Conservation (phyloP, 2,888 invertebrate genomes). For the Coenonympha glycerion region DNA sequence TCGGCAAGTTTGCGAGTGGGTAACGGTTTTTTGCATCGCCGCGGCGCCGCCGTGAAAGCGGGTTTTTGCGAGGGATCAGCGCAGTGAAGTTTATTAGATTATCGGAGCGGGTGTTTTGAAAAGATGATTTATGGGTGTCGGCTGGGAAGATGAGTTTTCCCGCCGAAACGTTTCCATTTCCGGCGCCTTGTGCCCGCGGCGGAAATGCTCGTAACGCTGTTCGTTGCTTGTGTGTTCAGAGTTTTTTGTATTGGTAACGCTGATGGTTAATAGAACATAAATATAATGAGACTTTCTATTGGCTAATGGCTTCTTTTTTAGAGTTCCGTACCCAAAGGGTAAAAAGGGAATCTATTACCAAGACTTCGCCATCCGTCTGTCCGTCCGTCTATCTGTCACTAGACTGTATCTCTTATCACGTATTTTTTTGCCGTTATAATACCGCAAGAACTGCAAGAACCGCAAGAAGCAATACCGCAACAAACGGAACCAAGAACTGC, state of each 20-base stretch:
- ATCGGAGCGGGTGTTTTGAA: slow-evolving; percentile 29
- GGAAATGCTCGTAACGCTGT: slow-evolving; percentile 7
- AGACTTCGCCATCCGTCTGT: too few species aligned
- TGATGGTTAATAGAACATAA: background rate
- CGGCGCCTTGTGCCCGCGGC: slow-evolving; percentile 2
- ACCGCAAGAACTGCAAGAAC: too few species aligned
- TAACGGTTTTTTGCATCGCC: slow-evolving; percentile 16
- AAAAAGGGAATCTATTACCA: too few species aligned
- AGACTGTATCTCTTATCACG: too few species aligned
- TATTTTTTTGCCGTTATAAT: too few species aligned
- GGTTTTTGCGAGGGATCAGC: slow-evolving; percentile 28
- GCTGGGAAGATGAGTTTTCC: slow-evolving; percentile 22
- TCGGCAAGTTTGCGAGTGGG: slow-evolving; percentile 18
- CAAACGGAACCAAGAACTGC: too few species aligned
- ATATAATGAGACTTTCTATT: background rate
- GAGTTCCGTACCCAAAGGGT: too few species aligned
- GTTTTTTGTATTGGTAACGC: background rate
- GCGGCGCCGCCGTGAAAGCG: slow-evolving; percentile 28
- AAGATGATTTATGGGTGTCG: slow-evolving; percentile 31
- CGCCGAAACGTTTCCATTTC: slow-evolving; percentile 14
- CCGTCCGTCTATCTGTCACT: too few species aligned
- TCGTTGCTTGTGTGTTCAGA: background rate
- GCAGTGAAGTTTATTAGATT: slow-evolving; percentile 33
- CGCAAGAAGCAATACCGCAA: too few species aligned
- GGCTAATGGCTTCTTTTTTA: background rate